Evolutionary conservation across 2,888 invertebrate genomes (phyloP), one percentile per base, ranked within the genome.

Genomic region (Synergus laeviventris): DNA sequence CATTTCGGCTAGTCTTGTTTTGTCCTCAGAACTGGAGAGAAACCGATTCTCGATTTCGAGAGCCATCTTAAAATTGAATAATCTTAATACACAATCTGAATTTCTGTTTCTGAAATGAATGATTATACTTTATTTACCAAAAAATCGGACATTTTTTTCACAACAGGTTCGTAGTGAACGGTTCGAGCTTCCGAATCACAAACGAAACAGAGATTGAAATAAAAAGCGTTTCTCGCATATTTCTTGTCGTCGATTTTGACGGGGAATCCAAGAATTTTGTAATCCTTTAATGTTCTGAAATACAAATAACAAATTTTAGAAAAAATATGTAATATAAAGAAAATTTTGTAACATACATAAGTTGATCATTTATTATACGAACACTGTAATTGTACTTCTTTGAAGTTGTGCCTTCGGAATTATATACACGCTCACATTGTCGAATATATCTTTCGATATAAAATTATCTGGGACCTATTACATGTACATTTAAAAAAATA

Each of bases 161-260:
- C 97, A 11, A 98, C 96, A 0, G 97, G 95, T 88, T 99, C 98
- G 91, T 98, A 98, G 87, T 97, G 97, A 1, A 97, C 96, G 0
- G 98, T 97, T 77, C 97, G 94, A 0, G 97, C 96, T 92, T 95
- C 95, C 74, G 96, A 95, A 88, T 97, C 97, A 88, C 97, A 98
- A 0, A 98, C 97, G 89, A 99, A 97, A 91, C 98, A 98, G 42
- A 98, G 91, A 91, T 99, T 99, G 92, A 99, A 99, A 80, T 98
- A 95, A 86, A 97, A 96, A n/a, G 97, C 97, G 91, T 99, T 99
- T 75, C 99, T 93, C 16, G 95, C 95, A 91, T 99, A 99, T 86
- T 97, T 95, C 73, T 96, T 94, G 91, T 96, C 95, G 85, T 97
- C 96, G 78, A 99, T 98, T 81, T 95, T 94, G 59, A 98, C 96